Conservation (phyloP, 2,113 vertebrate genomes). For the Lamprologus callipterus region DNA sequence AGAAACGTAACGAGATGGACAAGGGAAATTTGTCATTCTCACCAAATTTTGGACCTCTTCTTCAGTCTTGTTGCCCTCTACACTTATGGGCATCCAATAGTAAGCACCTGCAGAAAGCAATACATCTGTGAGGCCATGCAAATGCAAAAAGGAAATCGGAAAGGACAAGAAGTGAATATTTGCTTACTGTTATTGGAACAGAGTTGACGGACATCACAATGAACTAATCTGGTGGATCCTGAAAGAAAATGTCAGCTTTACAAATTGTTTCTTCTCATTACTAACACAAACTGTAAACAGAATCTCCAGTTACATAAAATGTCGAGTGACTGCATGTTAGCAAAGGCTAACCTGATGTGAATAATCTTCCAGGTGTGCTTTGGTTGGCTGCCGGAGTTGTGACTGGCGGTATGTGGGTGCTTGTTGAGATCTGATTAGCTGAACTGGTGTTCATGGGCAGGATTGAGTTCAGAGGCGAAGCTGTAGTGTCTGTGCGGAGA, state of each 20-base stretch:
- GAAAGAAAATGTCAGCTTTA: background rate
- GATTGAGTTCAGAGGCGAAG: background rate
- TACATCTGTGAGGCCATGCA: background rate
- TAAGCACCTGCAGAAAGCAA: slow-evolving; percentile 36
- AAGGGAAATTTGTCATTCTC: background rate
- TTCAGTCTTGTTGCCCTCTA: background rate
- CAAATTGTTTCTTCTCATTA: background rate
- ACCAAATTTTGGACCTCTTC: slow-evolving; percentile 29
- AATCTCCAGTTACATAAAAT: background rate
- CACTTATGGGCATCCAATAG: slow-evolving; percentile 53
- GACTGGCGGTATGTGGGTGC: background rate
- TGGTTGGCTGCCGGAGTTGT: background rate
- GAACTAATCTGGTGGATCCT: background rate
- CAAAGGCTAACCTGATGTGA: background rate
- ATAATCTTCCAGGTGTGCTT: background rate
- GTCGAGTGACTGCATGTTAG: background rate
- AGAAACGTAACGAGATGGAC: background rate
- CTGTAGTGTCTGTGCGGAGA: background rate
- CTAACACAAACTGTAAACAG: background rate
- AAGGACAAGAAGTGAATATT: background rate
- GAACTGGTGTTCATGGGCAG: background rate
- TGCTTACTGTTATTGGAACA: slow-evolving; percentile 49
- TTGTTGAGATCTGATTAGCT: background rate
- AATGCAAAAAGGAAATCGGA: background rate
- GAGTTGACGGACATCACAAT: slow-evolving; percentile 43